Evolutionary conservation across 2,888 invertebrate genomes (phyloP).

Genomic region (Frankliniella fusca): DNA sequence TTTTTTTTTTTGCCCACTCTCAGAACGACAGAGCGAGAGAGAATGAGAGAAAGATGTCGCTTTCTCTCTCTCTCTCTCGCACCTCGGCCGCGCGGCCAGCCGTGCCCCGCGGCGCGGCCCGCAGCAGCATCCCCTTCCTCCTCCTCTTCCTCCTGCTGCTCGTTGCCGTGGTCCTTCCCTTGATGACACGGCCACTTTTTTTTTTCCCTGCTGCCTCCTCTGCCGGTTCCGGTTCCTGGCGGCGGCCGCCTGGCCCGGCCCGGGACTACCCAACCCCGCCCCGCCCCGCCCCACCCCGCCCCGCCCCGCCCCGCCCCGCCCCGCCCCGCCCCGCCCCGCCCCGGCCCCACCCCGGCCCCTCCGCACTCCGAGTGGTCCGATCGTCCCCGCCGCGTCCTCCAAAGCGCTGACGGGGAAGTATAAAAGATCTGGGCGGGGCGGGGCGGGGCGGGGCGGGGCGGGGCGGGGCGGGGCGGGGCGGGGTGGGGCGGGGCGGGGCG

Average conservation of each 20-base stretch:
- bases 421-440: not conserved
- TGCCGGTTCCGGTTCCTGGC: not conserved
- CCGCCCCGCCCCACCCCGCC: not conserved
- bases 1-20: too few species aligned
- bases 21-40: too few species aligned
- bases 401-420: conserved; percentile 11
- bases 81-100: not conserved
- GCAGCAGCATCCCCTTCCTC: not conserved
- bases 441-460: too few species aligned
- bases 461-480: not conserved
- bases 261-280: not conserved
- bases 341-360: not conserved
- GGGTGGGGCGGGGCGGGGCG: too few species aligned
- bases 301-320: not conserved
- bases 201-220: too few species aligned
- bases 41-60: too few species aligned
- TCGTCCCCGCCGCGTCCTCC: not conserved
- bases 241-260: not conserved
- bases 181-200: too few species aligned
- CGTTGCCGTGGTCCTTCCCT: not conserved
- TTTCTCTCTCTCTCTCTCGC: too few species aligned
- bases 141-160: not conserved
- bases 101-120: not conserved
- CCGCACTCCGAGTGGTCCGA: not conserved
- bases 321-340: not conserved